Evolutionary conservation across 2,113 vertebrate genomes (phyloP).

Genomic region (Sigmodon hispidus): DNA sequence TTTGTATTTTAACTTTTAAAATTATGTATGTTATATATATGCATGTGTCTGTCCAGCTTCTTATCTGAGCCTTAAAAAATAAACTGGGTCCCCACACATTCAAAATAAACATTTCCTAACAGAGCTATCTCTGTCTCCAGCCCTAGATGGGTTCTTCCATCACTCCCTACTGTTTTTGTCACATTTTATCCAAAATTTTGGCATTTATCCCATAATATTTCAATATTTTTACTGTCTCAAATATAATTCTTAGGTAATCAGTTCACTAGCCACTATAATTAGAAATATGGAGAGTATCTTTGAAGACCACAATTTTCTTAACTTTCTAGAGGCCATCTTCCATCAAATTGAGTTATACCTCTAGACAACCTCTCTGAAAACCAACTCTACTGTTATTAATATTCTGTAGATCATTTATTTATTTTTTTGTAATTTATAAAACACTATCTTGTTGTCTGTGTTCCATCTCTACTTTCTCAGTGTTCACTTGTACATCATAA

Average conservation of each 20-base stretch:
- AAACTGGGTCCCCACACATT: neutral
- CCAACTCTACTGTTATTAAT: conserved; percentile 5
- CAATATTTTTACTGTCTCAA: neutral
- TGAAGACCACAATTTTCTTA: neutral
- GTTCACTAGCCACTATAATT: conserved; percentile 23
- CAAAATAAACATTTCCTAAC: neutral
- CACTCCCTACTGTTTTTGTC: neutral
- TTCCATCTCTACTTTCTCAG: neutral
- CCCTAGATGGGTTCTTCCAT: neutral
- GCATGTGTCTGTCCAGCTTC: neutral
- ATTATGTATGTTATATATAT: neutral
- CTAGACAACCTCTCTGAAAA: neutral
- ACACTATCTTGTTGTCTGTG: neutral
- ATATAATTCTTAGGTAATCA: neutral
- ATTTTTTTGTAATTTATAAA: conserved; percentile 30
- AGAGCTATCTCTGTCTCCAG: neutral
- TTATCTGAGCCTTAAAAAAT: neutral
- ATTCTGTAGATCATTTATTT: neutral
- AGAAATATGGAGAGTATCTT: conserved; percentile 23
- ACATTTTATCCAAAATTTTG: neutral
- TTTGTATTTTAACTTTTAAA: neutral
- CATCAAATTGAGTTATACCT: neutral
- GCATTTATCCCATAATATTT: neutral
- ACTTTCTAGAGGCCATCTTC: neutral
- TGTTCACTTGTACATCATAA: neutral